Base-by-base conservation (phyloP, 2,797 vertebrate genomes). In the Darevskia mixta region DNA sequence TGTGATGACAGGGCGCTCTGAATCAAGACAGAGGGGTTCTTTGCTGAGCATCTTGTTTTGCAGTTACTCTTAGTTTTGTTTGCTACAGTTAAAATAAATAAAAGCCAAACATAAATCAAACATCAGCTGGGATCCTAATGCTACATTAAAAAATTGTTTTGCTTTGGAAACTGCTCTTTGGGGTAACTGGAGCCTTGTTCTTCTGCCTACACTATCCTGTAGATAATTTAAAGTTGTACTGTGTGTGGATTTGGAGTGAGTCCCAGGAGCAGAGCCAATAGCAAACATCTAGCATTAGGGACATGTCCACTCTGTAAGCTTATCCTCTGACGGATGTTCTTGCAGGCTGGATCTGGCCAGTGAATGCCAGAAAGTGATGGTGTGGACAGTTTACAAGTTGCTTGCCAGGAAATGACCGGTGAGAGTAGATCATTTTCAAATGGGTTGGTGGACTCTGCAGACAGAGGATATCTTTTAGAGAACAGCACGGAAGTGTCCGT, bases 1-100 rank as follows among this genome's bases (percentile, higher is more conserved):
- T 90, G 82, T 87, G 96, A 97, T 96, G 95, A 96, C 95, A 96
- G 95, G 91, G 49, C 91, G 82, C 32, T 0, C 0, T 91, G 85
- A 90, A 88, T 61, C 90, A 89, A 86, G 86, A 91, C 83, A 95
- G 90, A 69, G 81, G 55, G 25, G 13, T 78, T 86, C 29, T 32
- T 93, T 93, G 91, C 88, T 90, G 94, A 94, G 89, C 87, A 88
- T 94, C 91, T 79, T 90, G 88, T 93, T 95, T 93, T 91, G 91
- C 92, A 93, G 87, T 89, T 93, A 87, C 90, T 80, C 91, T 95
- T 93, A 92, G 85, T 92, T 92, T 80, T 49, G 72, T 89, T 92
- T 94, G 90, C 91, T 94, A 92, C 82, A 66, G 91, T 89, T 78
- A 88, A 91, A 93, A 93, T 86, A 91, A 83, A 91, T 87, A 87